These are phyloP conservation scores for Muschampia plurimacula DNA, from an alignment of 2,888 invertebrate species.

Conservation along the genomic window DNA sequence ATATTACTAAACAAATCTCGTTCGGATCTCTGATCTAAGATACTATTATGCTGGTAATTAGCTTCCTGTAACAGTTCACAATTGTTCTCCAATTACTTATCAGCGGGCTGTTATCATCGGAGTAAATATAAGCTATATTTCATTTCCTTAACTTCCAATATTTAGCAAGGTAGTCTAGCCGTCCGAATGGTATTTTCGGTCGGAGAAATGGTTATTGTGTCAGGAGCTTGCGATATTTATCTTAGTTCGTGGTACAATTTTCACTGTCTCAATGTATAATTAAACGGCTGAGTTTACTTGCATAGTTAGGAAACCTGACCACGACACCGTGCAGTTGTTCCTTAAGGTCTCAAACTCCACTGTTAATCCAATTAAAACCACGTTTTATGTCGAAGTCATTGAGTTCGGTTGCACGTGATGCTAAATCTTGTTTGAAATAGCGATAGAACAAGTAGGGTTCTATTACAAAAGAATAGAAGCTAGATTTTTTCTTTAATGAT, in stretches of 20 bases:
- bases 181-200: slow-evolving; percentile 27
- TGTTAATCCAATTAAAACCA: slow-evolving; percentile 38
- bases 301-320: slow-evolving; percentile 64
- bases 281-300: slow-evolving; percentile 53
- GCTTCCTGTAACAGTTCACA: slow-evolving; percentile 49
- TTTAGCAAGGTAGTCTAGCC: slow-evolving; percentile 27
- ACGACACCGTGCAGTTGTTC: slow-evolving; percentile 47
- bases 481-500: slow-evolving; percentile 43
- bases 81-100: slow-evolving; percentile 51
- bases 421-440: slow-evolving; percentile 34
- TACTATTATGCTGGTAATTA: slow-evolving; percentile 47
- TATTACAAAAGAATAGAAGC: slow-evolving; percentile 44
- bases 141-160: slow-evolving; percentile 33
- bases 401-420: slow-evolving; percentile 32
- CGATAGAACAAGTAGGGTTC: slow-evolving; percentile 40
- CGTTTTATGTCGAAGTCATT: slow-evolving; percentile 31
- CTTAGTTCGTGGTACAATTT: slow-evolving; percentile 37
- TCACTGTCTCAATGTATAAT: slow-evolving; percentile 57
- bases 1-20: slow-evolving; percentile 46
- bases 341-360: slow-evolving; percentile 33
- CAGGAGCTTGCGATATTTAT: slow-evolving; percentile 33
- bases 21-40: slow-evolving; percentile 48
- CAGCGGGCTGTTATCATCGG: slow-evolving; percentile 40
- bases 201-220: slow-evolving; percentile 28
- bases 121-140: slow-evolving; percentile 31